These are phyloP conservation scores for Pantala flavescens DNA, from an alignment of 1,140 invertebrate genomes.

Conservation along the genomic window DNA sequence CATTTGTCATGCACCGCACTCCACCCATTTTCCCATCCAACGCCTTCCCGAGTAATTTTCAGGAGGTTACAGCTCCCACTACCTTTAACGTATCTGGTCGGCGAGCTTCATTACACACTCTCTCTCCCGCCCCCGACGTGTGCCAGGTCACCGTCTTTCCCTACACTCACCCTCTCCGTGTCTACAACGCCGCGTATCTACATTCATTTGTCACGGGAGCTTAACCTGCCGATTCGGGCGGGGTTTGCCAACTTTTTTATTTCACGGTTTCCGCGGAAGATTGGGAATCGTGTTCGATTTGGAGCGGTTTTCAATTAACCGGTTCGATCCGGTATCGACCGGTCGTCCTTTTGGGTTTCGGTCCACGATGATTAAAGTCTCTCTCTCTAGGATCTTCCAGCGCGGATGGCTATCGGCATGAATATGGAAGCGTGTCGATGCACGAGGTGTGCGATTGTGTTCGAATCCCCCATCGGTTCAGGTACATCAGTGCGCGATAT, in stretches of 20 bases:
- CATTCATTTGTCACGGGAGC: background rate
- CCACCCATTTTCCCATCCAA: background rate
- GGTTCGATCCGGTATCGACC: too few species aligned
- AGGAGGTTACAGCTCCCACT: background rate
- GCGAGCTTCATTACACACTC: constrained; percentile 1
- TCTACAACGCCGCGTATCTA: background rate
- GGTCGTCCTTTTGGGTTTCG: too few species aligned
- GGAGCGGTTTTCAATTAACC: background rate
- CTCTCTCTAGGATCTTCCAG: too few species aligned
- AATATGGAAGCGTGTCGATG: too few species aligned
- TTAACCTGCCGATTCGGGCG: background rate
- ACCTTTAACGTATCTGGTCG: background rate
- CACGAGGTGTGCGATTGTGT: too few species aligned
- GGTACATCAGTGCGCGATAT: too few species aligned
- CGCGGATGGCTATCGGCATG: too few species aligned
- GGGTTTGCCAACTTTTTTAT: background rate
- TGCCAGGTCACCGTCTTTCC: background rate
- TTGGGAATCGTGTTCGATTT: background rate
- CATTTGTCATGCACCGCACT: background rate
- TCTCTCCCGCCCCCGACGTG: background rate
- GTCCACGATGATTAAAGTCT: too few species aligned
- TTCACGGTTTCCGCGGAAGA: background rate
- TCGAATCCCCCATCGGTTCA: too few species aligned
- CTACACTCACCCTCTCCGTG: background rate
- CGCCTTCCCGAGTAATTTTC: constrained; percentile 4